phyloP scores from a whole-genome alignment of 2,888 invertebrate genomes.

The Itoplectis maculator region DNA sequence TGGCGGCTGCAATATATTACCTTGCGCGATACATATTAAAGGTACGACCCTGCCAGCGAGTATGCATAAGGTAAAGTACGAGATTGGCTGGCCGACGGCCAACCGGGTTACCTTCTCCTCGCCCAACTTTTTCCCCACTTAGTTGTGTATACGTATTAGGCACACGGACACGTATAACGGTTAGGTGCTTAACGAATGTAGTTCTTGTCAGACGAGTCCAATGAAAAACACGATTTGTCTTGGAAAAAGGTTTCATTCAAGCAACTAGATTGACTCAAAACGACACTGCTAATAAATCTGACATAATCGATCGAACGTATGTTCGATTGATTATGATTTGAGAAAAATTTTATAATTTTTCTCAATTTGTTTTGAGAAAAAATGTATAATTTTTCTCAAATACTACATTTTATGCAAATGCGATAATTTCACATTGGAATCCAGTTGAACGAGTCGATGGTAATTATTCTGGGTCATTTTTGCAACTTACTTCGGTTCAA shows the following conservation, averaged over 20 bases:
- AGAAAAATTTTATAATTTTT: too few species aligned
- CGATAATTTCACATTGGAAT: not conserved
- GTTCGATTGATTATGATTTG: too few species aligned
- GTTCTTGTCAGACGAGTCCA: too few species aligned
- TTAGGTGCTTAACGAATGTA: too few species aligned
- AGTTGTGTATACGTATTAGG: not conserved
- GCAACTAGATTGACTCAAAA: too few species aligned
- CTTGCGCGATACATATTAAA: conserved; percentile 60
- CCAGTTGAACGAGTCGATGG: not conserved
- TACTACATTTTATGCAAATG: not conserved
- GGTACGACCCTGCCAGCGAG: conserved; percentile 45
- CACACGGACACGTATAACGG: not conserved
- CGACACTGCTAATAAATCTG: too few species aligned
- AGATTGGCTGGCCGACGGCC: conserved; percentile 63
- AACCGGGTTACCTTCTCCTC: conserved; percentile 64
- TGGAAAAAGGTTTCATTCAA: too few species aligned
- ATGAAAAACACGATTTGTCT: too few species aligned
- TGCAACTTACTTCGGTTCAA: not conserved
- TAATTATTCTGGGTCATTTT: not conserved
- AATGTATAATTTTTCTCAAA: too few species aligned
- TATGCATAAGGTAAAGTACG: conserved; percentile 35
- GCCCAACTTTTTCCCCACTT: conserved; percentile 34
- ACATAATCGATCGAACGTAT: too few species aligned
- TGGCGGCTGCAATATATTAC: conserved; percentile 67
- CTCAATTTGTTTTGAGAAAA: too few species aligned